Evolutionary conservation across 2,888 invertebrate genomes (phyloP).

Genomic region (Allolobophora icterica): DNA sequence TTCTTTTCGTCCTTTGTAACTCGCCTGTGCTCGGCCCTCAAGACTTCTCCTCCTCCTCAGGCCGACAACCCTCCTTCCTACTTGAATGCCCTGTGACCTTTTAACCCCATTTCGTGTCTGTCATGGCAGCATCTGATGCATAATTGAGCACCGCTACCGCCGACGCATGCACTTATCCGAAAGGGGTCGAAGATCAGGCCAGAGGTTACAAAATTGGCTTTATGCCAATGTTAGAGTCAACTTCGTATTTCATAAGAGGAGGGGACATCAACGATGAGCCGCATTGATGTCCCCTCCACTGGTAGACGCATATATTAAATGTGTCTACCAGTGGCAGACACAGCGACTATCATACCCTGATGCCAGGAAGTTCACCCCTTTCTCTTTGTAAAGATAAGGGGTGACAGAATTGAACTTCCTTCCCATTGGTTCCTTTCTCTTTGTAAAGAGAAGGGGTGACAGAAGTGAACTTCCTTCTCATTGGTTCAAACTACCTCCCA

Average conservation of each 20-base stretch:
- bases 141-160: neutral
- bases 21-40: neutral
- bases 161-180: neutral
- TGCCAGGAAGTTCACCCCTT: too few relatives aligned
- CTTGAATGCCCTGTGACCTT: neutral
- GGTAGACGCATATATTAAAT: too few relatives aligned
- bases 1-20: too few relatives aligned
- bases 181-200: neutral
- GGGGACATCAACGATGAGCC: neutral
- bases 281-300: too few relatives aligned
- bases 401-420: neutral
- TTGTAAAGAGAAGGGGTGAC: neutral
- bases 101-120: neutral
- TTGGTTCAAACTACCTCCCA: too few relatives aligned
- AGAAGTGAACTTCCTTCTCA: neutral
- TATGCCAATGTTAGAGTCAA: neutral
- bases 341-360: too few relatives aligned
- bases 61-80: neutral
- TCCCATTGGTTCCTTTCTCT: neutral
- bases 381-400: neutral
- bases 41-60: neutral
- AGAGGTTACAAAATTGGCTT: neutral
- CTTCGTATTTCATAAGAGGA: conserved; percentile 5
- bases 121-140: neutral
- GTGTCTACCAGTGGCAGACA: too few relatives aligned